Conservation (phyloP, 2,113 vertebrate species). For the Pongo abelii region DNA sequence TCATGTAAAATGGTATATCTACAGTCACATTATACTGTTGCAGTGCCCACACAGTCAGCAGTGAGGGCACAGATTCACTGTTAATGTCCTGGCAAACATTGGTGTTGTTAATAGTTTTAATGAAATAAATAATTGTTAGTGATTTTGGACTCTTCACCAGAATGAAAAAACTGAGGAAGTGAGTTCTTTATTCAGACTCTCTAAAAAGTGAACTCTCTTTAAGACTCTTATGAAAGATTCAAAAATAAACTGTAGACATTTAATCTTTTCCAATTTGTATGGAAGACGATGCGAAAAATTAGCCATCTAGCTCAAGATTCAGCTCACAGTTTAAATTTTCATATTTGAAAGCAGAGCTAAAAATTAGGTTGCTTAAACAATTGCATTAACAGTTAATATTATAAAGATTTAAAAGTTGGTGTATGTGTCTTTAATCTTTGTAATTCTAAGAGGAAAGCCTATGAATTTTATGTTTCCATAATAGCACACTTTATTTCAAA, state of each 20-base stretch:
- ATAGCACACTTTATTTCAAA: not conserved
- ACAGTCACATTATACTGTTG: not conserved
- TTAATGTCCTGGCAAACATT: not conserved
- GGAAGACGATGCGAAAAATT: not conserved
- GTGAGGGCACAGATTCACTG: not conserved
- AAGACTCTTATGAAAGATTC: not conserved
- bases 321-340: not conserved
- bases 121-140: slow-evolving; percentile 14
- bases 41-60: not conserved
- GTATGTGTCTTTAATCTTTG: not conserved
- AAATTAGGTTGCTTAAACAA: not conserved
- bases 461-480: slow-evolving; percentile 44
- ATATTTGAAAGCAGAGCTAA: slow-evolving; percentile 34
- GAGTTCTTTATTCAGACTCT: not conserved
- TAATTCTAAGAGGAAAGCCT: slow-evolving; percentile 30
- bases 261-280: not conserved
- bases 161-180: not conserved
- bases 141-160: not conserved
- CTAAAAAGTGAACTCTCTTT: not conserved
- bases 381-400: not conserved
- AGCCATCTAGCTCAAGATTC: not conserved
- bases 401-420: not conserved
- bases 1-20: not conserved
- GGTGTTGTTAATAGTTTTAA: not conserved
- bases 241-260: slow-evolving; percentile 20